Base-by-base conservation (phyloP, 2,113 vertebrate genomes). In the cat (Felis catus) region DNA sequence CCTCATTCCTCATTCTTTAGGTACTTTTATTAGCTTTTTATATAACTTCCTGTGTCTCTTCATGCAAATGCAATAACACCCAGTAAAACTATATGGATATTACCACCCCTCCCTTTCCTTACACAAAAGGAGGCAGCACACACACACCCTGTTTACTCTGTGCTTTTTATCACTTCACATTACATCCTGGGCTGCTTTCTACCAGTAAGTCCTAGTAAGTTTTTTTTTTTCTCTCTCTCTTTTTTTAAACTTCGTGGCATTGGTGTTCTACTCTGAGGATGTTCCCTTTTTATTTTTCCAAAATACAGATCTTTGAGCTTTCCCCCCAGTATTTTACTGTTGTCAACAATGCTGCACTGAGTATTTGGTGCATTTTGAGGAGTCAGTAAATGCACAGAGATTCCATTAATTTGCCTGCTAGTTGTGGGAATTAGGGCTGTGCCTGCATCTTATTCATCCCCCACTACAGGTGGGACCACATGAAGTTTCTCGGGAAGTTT, bases 271-370 rank as follows among this genome's bases (percentile, higher is more conserved):
- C 65, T 58, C 25, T 68, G 29, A 92, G 79, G 51, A 36, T 71
- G 36, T 66, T 92, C n/a, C 94, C 8, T 8, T 21, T 85, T 88
- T 81, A 58, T 45, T 90, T 90, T 96, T 96, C 68, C 76, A 92
- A 89, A 92, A 73, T 89, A 83, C 7, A 36, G 27, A 21, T 93
- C 18, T 93, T 93, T 68, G 70, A 48, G 68, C 19, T 58, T 83
- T 86, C 48, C 9, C 15, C 23, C 23, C 45, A 63, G 29, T 76
- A 33, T 89, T 88, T 89, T 76, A 18, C 18, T 31, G 7, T 84
- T 94, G 51, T 87, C 82, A 90, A 63, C 21, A 73, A 3, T 65
- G 36, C 80, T 66, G 9, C 25, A 12, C 18, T 51, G 33, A 66
- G 36, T 33, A 29, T 15, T 51, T 53, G 29, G 53, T 66, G 4